Conservation (phyloP, 2,888 invertebrate species). For the Philopedon plagiatum region DNA sequence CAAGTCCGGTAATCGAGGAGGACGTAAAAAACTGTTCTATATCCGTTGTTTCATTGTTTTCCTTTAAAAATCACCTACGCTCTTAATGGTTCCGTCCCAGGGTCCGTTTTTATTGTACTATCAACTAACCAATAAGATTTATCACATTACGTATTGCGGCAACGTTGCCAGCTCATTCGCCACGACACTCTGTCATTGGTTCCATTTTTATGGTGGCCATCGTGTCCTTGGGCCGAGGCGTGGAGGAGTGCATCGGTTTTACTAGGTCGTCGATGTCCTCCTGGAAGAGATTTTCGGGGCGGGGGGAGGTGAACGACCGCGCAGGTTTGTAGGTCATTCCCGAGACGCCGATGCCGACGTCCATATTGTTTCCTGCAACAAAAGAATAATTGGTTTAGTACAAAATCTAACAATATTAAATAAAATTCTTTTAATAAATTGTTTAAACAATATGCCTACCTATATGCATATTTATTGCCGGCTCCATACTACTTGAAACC, state of each 20-base stretch:
- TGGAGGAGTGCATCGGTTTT: slow-evolving; percentile 72
- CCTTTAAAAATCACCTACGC: not conserved
- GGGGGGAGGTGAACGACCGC: slow-evolving; percentile 74
- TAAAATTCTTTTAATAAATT: not conserved
- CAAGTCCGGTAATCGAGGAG: too few relatives aligned
- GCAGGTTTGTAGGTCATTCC: slow-evolving; percentile 78
- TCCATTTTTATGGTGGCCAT: slow-evolving; percentile 79
- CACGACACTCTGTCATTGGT: slow-evolving; percentile 77
- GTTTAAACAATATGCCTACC: too few relatives aligned
- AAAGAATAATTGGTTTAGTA: slow-evolving; percentile 3
- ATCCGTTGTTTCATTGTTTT: not conserved
- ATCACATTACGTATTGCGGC: slow-evolving; percentile 65
- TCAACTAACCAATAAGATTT: slow-evolving; percentile 66
- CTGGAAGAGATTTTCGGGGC: slow-evolving; percentile 75
- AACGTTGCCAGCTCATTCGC: slow-evolving; percentile 59
- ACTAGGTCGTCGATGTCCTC: slow-evolving; percentile 77
- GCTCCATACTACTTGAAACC: slow-evolving; percentile 69
- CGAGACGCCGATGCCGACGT: slow-evolving; percentile 73
- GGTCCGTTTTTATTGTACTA: slow-evolving; percentile 48
- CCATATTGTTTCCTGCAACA: slow-evolving; percentile 69
- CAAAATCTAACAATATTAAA: not conserved
- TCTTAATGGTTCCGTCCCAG: not conserved
- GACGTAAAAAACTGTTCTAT: too few relatives aligned
- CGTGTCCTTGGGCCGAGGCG: slow-evolving; percentile 68
- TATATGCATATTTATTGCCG: slow-evolving; percentile 66